Conservation (phyloP, 2,113 vertebrate genomes). For the Rhinopithecus roxellana region DNA sequence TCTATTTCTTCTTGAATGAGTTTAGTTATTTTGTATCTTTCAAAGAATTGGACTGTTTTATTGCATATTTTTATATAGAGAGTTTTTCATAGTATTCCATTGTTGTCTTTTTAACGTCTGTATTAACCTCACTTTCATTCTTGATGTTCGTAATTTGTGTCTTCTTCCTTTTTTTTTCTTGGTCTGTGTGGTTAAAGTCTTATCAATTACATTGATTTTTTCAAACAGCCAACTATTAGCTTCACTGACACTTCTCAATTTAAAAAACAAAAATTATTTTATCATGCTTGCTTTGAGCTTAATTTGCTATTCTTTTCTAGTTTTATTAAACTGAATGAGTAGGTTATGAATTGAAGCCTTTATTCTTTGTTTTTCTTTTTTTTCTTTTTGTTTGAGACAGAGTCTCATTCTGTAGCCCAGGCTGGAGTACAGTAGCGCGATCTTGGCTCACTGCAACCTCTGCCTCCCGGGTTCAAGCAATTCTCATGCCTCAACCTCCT, state of each 20-base stretch:
- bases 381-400: no score
- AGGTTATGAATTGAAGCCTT: neutral
- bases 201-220: neutral
- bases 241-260: neutral
- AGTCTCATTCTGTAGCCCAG: no score
- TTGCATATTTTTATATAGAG: neutral
- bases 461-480: no score
- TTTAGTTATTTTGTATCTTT: slow-evolving; percentile 16
- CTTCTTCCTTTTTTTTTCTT: neutral
- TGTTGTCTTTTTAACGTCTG: slow-evolving; percentile 21
- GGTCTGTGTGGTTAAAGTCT: neutral
- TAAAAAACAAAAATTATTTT: neutral
- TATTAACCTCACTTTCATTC: neutral
- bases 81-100: neutral
- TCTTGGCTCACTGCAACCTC: no score
- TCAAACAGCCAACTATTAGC: neutral
- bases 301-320: neutral
- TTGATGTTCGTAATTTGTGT: neutral
- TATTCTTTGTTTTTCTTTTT: neutral
- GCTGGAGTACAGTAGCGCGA: no score
- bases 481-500: no score
- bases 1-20: neutral
- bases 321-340: neutral
- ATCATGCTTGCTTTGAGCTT: neutral
- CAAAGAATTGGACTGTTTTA: neutral